Base-by-base conservation (phyloP, 2,797 vertebrate species). In the Sandelia bainsii region DNA sequence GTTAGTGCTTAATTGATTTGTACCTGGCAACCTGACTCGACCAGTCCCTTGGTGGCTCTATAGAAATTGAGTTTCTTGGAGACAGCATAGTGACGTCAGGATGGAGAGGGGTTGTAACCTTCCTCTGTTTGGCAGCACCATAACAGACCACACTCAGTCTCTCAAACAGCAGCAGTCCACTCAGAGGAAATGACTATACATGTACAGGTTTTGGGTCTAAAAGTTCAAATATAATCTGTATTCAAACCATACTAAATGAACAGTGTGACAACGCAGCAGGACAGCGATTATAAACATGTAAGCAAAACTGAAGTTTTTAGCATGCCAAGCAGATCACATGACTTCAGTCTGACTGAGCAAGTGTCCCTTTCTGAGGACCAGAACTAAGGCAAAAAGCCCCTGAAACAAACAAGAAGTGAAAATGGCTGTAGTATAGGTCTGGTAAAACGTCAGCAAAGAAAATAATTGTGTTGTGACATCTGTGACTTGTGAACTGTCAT, bases 61-160 rank as follows among this genome's bases (percentile, higher is more conserved):
- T 72, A 82, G 65, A 88, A 82, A 72, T 69, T 4, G 49, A 69
- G 49, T 62, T 52, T 39, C 34, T 60, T 52, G 11, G 67, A 58
- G 75, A 75, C 82, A 82, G 75, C 22, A 13, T 4, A 8, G 22
- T 88, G 79, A 91, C 82, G 75, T 88, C 83, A 76, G 69, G 46
- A 61, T 5, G 60, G 70, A 84, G 69, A 77, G 53, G 3, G 84
- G 69, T 75, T 48, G 19, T 27, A 39, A 77, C 76, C 74, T 65
- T 53, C 57, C 48, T 72, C 25, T 61, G 34, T 72, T 73, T 84
- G 73, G 64, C 75, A 81, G 73, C 72, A 70, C 46, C 13, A 61
- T 40, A 48, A 37, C 22, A 29, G 72, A 68, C 57, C 79, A 66
- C 72, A 48, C 65, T 79, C 19, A 3, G 25, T 68, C n/a, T 69